Evolutionary conservation across 2,113 vertebrate genomes (phyloP), one percentile per base, ranked within the genome.

Genomic region (Aplodontia rufa): DNA sequence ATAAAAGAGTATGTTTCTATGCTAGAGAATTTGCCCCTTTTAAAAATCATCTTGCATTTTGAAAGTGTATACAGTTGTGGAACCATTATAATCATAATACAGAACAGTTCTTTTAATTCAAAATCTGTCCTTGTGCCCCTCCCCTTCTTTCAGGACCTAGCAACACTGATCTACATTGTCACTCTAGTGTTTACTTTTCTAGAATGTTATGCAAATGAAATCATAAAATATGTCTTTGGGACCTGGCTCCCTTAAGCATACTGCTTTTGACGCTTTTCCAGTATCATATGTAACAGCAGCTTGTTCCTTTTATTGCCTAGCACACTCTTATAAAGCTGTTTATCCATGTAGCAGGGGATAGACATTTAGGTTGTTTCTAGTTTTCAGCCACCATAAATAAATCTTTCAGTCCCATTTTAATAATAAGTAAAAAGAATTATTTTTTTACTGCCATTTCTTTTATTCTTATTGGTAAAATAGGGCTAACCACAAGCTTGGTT

Each of bases 361-460:
- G 51, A 47, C 66, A 30, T 84, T 83, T 93, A 45, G 40, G 12
- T 71, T 69, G 58, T 94, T 95, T 90, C 64, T 12, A 53, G 14
- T 51, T 76, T 86, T 81, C 10, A 80, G 66, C 45, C 64, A 3
- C 55, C 68, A 28, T 75, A 71, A 79, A 72, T 78, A 82, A 58
- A 82, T 76, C 79, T 71, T 95, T 71, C 40, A 37, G 37, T n/a
- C 40, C 55, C n/a, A n/a, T 87, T 95, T 62, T 75, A 92, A 69
- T 75, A 92, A 69, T 71, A 76, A 66, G 40, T 79, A 94, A 26
- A n/a, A n/a, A 83, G 75, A 93, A 51, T 32, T 84, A 74, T 19
- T 42, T 90, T 49, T 87, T 86, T 51, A 71, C 12, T 14, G 3
- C 30, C 45, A 26, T 64, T 55, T 14, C 60, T 87, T 79, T 91